Conservation (phyloP, 2,113 vertebrate genomes). For the Crotalus tigris region DNA sequence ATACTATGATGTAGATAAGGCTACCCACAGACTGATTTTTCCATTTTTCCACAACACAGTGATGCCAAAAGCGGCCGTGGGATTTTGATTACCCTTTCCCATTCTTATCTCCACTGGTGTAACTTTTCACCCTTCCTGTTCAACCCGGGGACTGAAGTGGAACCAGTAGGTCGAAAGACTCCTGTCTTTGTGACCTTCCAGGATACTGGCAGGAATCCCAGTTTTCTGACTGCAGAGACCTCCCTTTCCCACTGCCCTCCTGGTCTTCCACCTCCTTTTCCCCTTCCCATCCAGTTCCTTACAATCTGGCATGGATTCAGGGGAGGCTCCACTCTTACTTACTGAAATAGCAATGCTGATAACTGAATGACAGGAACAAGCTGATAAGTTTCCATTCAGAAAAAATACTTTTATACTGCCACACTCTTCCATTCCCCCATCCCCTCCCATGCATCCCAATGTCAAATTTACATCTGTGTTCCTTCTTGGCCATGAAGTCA, state of each 20-base stretch:
- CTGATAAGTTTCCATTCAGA: slow-evolving; percentile 16
- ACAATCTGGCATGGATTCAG: background rate
- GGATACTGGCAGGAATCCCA: slow-evolving; percentile 1
- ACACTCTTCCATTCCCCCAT: too few species aligned
- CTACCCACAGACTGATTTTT: background rate
- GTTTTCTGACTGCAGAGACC: background rate
- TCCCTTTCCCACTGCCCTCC: background rate
- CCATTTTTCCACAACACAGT: background rate
- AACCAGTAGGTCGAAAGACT: slow-evolving; percentile 14
- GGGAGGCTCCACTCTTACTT: background rate
- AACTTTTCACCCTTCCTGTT: background rate
- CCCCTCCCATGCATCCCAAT: background rate
- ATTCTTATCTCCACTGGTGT: slow-evolving; percentile 11
- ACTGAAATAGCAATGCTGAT: slow-evolving; percentile 17
- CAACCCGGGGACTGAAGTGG: background rate
- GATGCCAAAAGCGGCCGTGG: background rate
- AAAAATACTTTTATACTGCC: background rate
- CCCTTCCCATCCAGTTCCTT: background rate
- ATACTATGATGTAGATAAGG: background rate
- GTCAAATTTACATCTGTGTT: background rate
- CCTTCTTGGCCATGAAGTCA: background rate
- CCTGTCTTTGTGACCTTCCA: slow-evolving; percentile 11
- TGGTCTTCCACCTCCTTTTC: too few species aligned
- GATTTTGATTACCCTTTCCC: background rate
- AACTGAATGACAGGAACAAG: background rate